A percentile compares a stretch with the other conserved stretches of the same genome.
Conservation (phyloP, 2,113 vertebrate genomes). For the Condylura cristata region DNA sequence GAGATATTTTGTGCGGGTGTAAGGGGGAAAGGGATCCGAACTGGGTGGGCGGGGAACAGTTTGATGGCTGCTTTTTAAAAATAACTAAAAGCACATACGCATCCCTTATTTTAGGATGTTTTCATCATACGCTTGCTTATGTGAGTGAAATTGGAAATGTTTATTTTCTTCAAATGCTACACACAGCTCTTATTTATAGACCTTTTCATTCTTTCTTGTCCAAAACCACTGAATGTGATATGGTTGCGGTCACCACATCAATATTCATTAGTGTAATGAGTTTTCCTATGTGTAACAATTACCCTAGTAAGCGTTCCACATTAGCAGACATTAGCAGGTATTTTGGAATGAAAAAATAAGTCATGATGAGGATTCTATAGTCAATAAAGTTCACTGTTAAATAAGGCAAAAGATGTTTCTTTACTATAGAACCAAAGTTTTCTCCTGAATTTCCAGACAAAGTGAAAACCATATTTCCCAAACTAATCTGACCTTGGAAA, state of each 20-base stretch:
- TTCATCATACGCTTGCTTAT: not conserved
- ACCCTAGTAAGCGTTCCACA: not conserved
- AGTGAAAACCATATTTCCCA: not conserved
- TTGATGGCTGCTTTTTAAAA: not conserved
- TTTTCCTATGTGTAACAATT: not conserved
- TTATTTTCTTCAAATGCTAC: not conserved
- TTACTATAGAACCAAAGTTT: not conserved
- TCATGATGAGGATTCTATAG: accelerated
- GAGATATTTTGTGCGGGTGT: no score
- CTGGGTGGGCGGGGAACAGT: no score
- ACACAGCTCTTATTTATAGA: not conserved
- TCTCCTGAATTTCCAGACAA: not conserved
- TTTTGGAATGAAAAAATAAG: not conserved
- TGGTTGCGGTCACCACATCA: not conserved
- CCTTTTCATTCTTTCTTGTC: not conserved
- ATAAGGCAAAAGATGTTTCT: not conserved
- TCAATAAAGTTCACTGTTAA: not conserved
- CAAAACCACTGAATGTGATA: not conserved
- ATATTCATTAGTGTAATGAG: not conserved
- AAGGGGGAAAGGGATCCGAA: no score
- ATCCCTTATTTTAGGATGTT: not conserved
- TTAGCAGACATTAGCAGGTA: not conserved
- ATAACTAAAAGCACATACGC: not conserved
- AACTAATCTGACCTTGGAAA: not conserved
- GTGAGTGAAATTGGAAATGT: not conserved